Percentiles rank a stretch among this genome's conserved stretches.
Conservation (phyloP, 2,113 vertebrate genomes). For the Casuarius casuarius region DNA sequence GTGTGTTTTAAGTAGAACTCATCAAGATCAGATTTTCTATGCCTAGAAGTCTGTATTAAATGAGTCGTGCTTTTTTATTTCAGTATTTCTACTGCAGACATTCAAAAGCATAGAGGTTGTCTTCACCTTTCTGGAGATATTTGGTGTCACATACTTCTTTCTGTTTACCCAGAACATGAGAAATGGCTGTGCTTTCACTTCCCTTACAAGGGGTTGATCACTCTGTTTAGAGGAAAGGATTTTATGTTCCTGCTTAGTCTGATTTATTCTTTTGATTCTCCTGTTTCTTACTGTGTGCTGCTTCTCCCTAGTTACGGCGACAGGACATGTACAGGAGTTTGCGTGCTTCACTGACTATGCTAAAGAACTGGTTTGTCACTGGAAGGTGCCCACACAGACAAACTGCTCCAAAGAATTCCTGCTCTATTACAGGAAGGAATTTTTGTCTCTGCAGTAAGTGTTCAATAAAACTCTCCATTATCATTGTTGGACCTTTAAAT, state of each 20-base stretch:
- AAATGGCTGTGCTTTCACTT: not conserved
- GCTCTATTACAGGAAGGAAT: not conserved
- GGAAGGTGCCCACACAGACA: constrained; percentile 28
- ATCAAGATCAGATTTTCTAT: not conserved
- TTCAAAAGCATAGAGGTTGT: fast-evolving
- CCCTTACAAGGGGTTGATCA: not conserved
- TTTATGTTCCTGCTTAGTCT: not conserved
- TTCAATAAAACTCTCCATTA: not conserved
- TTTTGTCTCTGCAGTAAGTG: not conserved
- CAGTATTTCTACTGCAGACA: not conserved
- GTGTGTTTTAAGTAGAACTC: not conserved
- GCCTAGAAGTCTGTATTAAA: not conserved
- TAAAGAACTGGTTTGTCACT: constrained; percentile 61
- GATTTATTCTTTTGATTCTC: not conserved
- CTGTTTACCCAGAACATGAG: not conserved
- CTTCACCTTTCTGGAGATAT: not conserved
- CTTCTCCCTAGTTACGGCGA: constrained; percentile 31
- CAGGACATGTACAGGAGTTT: not conserved
- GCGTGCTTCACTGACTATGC: constrained; percentile 71
- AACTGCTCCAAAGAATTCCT: constrained; percentile 65
- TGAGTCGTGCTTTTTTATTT: not conserved
- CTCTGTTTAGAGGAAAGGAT: not conserved
- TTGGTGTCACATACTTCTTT: not conserved
- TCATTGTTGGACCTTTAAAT: not conserved
- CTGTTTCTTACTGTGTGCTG: not conserved